Evolutionary conservation across 2,888 invertebrate genomes (phyloP).

Genomic region (Diarsia mendica): DNA sequence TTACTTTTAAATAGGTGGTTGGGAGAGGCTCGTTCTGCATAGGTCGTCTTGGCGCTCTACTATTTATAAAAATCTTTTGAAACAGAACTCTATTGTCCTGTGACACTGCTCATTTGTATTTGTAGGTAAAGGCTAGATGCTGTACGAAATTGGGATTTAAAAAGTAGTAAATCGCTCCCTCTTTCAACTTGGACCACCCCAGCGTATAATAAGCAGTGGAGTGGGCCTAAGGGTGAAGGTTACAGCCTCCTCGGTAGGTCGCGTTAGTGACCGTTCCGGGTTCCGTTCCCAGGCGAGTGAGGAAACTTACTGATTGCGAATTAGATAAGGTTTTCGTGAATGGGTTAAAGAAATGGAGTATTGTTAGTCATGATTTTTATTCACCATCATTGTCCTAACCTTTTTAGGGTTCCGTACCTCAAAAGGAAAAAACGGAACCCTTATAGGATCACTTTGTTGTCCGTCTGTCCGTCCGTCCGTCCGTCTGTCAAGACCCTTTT

Average conservation of each 20-base stretch:
- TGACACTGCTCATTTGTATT: too few relatives aligned
- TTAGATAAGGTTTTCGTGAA: neutral
- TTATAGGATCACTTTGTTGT: too few relatives aligned
- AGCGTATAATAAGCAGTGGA: constrained; percentile 61
- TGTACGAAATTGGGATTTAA: neutral
- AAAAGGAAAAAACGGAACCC: too few relatives aligned
- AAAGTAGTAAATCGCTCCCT: constrained; percentile 15
- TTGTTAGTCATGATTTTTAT: neutral
- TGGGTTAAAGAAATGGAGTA: neutral
- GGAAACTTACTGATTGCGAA: constrained; percentile 25
- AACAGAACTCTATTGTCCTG: too few relatives aligned
- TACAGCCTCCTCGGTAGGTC: constrained; percentile 51
- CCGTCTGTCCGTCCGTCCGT: too few relatives aligned
- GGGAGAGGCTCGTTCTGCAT: too few relatives aligned
- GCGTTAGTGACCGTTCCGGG: constrained; percentile 21
- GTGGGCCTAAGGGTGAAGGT: constrained; percentile 62
- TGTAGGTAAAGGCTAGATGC: too few relatives aligned
- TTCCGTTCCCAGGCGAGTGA: constrained; percentile 45
- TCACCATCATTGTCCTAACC: neutral
- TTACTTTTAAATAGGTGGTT: too few relatives aligned
- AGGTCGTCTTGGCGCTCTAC: too few relatives aligned
- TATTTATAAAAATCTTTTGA: too few relatives aligned
- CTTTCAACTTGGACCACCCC: neutral
- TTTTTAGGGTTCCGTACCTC: too few relatives aligned
- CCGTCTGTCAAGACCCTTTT: too few relatives aligned